Base-by-base conservation (phyloP, 2,888 invertebrate genomes). In the Clitarchus hookeri region DNA sequence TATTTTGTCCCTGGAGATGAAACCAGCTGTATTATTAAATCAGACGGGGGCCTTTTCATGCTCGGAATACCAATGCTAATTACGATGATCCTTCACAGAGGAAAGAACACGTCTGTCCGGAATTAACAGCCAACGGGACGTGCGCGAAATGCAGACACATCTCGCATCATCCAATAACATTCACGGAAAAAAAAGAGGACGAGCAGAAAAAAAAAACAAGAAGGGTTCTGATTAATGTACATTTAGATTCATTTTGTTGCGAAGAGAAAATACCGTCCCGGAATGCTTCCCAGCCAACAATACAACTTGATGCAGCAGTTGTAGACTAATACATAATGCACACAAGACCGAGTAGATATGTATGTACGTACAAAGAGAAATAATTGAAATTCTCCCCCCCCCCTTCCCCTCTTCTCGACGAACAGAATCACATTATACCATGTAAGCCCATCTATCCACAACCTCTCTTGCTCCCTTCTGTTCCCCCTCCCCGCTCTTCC, bases 311-410 rank as follows among this genome's bases (percentile, higher is more conserved):
- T 36, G 77, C 13, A 65, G 65, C 65, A 78, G 84, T 86, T 84
- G 84, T 53, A 65, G 84, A 80, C 86, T 86, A 86, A 86, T 86
- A 85, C 77, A 83, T 84, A 85, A 48, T 83, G 84, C 84, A 86
- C 77, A 83, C 44, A 82, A 82, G 82, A 82, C 44, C 44, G 23
- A 23, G 82, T 82, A 82, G 27, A 82, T 82, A 82, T 82, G 27
- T 82, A 82, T 82, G 82, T 36, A 23, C 44, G 79, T 53, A 86
- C 78, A 86, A 84, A 83, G 83, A 53, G 48, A 85, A 86, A 86
- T 86, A 86, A 86, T 86, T 86, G 84, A 82, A 85, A 85, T 26
- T 77, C 78, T 44, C 78, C 27, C 9, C 54, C 26, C 19, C 27
- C 27, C 65, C 44, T 23, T 78, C 65, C 53, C 65, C 77, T 79